These are phyloP conservation scores for Meghimatium bilineatum DNA, from an alignment of 2,888 invertebrate species.

Conservation along the genomic window DNA sequence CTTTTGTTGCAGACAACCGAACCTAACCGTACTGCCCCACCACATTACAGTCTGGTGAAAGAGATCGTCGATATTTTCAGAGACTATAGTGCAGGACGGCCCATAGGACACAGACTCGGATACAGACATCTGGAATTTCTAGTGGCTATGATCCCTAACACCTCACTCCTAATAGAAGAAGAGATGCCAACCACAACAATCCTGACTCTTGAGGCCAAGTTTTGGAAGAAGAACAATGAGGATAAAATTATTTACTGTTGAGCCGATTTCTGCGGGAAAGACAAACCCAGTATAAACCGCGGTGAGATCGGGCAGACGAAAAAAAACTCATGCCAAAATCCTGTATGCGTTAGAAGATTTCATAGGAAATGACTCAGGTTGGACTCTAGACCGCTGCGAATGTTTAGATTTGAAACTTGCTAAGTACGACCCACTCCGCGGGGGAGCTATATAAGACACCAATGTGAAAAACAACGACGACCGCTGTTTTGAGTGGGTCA, in stretches of 20 bases:
- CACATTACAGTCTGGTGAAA: background rate
- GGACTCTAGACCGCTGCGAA: background rate
- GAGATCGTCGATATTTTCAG: background rate
- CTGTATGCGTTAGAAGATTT: background rate
- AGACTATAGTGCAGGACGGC: background rate
- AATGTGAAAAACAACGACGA: background rate
- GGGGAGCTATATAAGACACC: background rate
- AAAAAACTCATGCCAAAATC: background rate
- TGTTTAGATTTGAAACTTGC: background rate
- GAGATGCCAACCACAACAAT: background rate
- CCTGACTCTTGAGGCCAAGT: background rate
- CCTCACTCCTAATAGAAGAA: background rate
- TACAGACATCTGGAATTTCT: background rate
- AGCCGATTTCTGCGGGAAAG: background rate
- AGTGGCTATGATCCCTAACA: background rate
- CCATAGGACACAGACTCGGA: background rate
- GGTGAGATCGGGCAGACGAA: background rate
- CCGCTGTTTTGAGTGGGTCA: constrained; percentile 1
- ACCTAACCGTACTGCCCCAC: background rate
- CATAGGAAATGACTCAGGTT: background rate
- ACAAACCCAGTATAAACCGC: background rate
- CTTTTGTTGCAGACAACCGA: background rate
- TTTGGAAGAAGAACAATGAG: background rate
- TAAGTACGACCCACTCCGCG: background rate
- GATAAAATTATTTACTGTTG: background rate